A percentile compares a stretch with the other conserved stretches of the same genome.
These are phyloP conservation scores for Caenorhabditis inopinata DNA, from an alignment of 1,140 invertebrate species.

Conservation along the genomic window DNA sequence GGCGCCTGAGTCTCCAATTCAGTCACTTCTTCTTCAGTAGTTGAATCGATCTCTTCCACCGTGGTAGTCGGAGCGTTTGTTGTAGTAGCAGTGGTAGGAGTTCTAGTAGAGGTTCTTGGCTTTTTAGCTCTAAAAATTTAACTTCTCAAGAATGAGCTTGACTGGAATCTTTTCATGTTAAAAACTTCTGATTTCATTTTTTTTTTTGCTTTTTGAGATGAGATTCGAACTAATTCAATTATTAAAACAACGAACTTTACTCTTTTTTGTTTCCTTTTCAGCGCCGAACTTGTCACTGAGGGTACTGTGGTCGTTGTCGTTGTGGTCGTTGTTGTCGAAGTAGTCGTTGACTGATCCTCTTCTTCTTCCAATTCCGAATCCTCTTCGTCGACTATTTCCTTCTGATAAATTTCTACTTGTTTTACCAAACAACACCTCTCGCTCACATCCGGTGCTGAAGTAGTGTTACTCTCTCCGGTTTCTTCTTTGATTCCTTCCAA, in stretches of 20 bases:
- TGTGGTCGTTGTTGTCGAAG: background rate
- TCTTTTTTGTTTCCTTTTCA: background rate
- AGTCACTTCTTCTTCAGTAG: slow-evolving; percentile 12
- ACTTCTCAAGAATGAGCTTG: too few relatives aligned
- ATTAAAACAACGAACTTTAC: background rate
- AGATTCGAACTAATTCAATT: too few relatives aligned
- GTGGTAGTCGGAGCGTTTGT: background rate
- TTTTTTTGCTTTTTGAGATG: too few relatives aligned
- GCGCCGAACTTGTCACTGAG: background rate
- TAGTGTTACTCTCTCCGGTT: background rate
- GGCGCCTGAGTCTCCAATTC: background rate
- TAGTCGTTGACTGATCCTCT: background rate
- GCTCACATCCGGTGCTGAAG: slow-evolving; percentile 14
- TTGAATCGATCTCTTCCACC: slow-evolving; percentile 9
- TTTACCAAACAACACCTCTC: slow-evolving; percentile 29
- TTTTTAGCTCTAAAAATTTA: background rate
- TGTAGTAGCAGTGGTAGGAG: background rate
- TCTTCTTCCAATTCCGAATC: slow-evolving; percentile 33
- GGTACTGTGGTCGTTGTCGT: background rate
- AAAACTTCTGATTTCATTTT: too few relatives aligned
- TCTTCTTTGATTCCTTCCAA: slow-evolving; percentile 1
- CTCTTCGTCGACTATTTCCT: slow-evolving; percentile 34
- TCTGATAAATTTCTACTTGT: slow-evolving; percentile 32
- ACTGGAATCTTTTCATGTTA: too few relatives aligned
- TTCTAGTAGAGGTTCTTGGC: background rate